Evolutionary conservation across 1,140 invertebrate genomes (phyloP), one percentile per base, ranked within the genome.

Genomic region (Orussus abietinus): DNA sequence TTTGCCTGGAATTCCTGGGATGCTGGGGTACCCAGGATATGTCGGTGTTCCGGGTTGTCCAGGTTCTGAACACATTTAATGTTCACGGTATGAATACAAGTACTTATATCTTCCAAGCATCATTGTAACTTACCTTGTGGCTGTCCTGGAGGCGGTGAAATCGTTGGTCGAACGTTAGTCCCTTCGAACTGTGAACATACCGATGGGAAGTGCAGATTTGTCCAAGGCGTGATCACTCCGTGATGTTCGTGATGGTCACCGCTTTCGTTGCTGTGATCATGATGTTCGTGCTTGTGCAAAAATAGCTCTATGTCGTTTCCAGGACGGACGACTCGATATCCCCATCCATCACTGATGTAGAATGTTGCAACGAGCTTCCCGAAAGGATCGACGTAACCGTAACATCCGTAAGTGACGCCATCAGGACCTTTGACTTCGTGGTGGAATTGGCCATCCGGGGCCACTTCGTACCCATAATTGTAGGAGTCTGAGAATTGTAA

Each of bases 371-470:
- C 72, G 3, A 84, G 63, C 45, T 78, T 75, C 13, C 80, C 78
- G 30, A 81, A 77, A 1, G 83, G 79, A 59, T 86, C 83, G 10
- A 87, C 76, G 55, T 83, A 84, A 25, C 86, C 86, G 45, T 87
- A 88, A 63, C 85, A 88, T 47, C 86, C 86, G 46, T 86, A 88
- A 0, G 85, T 86, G 11, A 88, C 80, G 6, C 82, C 82, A 53
- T 87, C 84, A 0, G 82, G 77, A 9, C 82, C 84, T 37, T 80
- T 76, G 22, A 75, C 79, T 69, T 89, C 86, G 50, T 89, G 84
- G 55, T 88, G 84, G 58, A 88, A 88, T 58, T 87, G 85, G 6
- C 84, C 84, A 53, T 80, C 79, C 0, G 80, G 78, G 39, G 79
- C 81, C 1, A 87, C 77, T 59, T 86, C 81, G 57, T 86, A 86